phyloP scores from a whole-genome alignment of 2,113 vertebrate genomes.

The Poeciliopsis prolifica region DNA sequence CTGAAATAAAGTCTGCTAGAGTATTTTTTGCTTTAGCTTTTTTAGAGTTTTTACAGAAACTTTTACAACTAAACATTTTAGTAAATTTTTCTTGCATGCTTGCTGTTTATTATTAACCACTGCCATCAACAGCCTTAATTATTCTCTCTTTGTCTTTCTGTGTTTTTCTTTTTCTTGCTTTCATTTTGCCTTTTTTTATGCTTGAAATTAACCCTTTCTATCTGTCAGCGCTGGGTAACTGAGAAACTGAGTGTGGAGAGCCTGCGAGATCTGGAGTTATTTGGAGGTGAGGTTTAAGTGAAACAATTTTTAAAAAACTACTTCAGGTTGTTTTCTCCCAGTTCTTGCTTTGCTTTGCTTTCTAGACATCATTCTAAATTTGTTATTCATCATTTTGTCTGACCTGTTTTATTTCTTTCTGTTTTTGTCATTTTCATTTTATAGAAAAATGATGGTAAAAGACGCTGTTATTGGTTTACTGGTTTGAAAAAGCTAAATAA shows the following conservation, averaged over 20 bases:
- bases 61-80: too few species aligned
- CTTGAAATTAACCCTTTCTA: conserved; percentile 47
- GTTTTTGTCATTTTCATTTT: conserved; percentile 12
- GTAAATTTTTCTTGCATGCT: too few species aligned
- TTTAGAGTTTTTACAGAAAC: too few species aligned
- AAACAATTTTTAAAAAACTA: conserved; percentile 3
- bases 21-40: background rate
- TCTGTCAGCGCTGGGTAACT: conserved; percentile 94
- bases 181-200: conserved; percentile 54
- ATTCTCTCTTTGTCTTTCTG: conserved; percentile 9
- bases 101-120: conserved; percentile 1
- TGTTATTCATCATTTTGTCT: conserved; percentile 6
- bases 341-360: conserved; percentile 20
- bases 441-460: background rate
- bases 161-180: conserved; percentile 43
- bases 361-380: conserved; percentile 5
- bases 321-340: conserved; percentile 13
- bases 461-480: background rate
- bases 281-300: conserved; percentile 89
- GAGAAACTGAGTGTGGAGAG: conserved; percentile 99
- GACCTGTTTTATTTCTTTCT: conserved; percentile 8
- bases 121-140: conserved; percentile 24
- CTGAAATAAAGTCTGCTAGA: background rate
- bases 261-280: conserved; percentile 95
- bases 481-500: background rate